Evolutionary conservation across 2,888 invertebrate species (phyloP), one percentile per base, ranked within the genome.

Genomic region (Cephus pygmeus): DNA sequence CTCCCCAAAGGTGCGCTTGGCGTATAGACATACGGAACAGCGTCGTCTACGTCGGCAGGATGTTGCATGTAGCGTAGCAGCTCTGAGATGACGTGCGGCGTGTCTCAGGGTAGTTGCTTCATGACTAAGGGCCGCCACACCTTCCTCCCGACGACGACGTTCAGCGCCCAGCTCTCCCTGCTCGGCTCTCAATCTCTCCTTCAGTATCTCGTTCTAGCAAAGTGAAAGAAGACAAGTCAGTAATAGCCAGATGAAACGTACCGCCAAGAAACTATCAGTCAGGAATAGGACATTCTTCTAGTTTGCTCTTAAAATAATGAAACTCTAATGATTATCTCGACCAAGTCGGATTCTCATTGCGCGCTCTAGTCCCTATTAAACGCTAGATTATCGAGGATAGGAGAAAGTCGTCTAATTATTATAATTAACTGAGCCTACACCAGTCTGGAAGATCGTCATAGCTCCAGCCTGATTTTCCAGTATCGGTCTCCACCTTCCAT

Each of bases 1-100:
- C 84, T 93, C 93, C 78, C 93, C 92, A 83, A 94, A 94, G 1
- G 93, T 93, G 71, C 93, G 92, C 84, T 93, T 93, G 3, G 94
- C 93, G 84, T 94, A 94, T 4, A 93, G 90, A 85, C 94, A 94
- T 34, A 94, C 93, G 11, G 93, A 94, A 84, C 94, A 94, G 84
- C 94, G 93, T 84, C 93, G 92, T 79, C 93, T 85, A 69, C 90
- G 87, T 31, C 90, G 87, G 78, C 91, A 91, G 69, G 90, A 86
- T 0, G 90, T 91, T 11, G 91, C 91, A 77, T 91, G 91, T 30
- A 91, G 79, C 4, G 91, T 91, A 6, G 90, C 90, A 1, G 91
- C 90, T 23, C 88, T 88, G 11, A 91, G 86, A 83, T 93, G 93
- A 75, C 92, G 91, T 33, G 93, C 93, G 74, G 92, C 91, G 80